A percentile compares a stretch with the other conserved stretches of the same genome.
Evolutionary conservation across 2,113 vertebrate genomes (phyloP).

Genomic region (Herpailurus yagouaroundi): DNA sequence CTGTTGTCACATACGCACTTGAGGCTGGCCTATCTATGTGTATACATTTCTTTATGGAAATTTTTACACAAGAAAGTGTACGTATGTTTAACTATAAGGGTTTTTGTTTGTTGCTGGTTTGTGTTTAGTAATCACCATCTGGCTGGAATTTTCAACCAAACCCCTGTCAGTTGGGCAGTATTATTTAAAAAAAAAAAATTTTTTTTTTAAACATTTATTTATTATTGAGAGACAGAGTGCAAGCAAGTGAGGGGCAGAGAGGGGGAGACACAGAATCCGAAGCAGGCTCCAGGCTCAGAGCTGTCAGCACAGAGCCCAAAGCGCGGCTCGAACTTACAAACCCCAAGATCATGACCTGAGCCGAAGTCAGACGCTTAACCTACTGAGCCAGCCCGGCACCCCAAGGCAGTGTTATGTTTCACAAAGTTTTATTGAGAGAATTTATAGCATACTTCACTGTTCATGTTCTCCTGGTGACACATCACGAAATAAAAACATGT

Average conservation of each 20-base stretch:
- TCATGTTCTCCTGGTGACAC: not conserved
- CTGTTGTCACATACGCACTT: not conserved
- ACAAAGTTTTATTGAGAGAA: not conserved
- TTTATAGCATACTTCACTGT: not conserved
- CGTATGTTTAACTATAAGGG: not conserved
- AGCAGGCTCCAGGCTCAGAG: too few species aligned
- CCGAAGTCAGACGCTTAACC: too few species aligned
- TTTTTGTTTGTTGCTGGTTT: not conserved
- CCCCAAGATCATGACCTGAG: too few species aligned
- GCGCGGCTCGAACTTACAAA: too few species aligned
- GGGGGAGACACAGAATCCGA: too few species aligned
- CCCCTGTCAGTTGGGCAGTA: not conserved
- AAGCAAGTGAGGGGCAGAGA: too few species aligned
- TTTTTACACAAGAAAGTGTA: not conserved
- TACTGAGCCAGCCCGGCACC: too few species aligned
- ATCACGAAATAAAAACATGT: not conserved
- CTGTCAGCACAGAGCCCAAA: too few species aligned
- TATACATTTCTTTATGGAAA: not conserved
- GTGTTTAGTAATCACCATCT: not conserved
- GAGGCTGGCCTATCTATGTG: not conserved
- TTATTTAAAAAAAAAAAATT: not conserved
- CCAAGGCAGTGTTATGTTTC: not conserved
- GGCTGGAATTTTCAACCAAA: constrained; percentile 13
- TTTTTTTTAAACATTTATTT: too few species aligned
- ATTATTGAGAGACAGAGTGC: too few species aligned